phyloP scores from a whole-genome alignment of 2,797 vertebrate species.

The Syngnathus acus region DNA sequence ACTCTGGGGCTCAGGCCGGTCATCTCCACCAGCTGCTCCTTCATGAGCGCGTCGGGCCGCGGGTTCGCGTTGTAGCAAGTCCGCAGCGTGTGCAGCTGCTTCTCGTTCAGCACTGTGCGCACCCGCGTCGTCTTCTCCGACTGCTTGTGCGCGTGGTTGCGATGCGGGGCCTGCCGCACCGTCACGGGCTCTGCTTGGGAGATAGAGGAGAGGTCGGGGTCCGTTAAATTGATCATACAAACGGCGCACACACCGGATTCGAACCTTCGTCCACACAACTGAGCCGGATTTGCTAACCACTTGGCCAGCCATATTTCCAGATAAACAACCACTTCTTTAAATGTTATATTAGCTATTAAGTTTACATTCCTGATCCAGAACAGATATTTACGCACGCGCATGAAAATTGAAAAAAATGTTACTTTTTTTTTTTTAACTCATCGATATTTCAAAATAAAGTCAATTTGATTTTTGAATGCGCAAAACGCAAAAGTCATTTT shows the following conservation, averaged over 20 bases:
- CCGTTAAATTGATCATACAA: neutral
- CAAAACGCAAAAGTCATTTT: no score
- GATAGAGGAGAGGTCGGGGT: neutral
- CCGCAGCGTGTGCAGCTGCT: conserved; percentile 88
- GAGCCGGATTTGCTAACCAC: no score
- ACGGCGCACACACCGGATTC: no score
- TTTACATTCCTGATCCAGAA: neutral
- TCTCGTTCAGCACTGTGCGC: conserved; percentile 90
- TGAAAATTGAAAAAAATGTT: neutral
- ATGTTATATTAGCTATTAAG: neutral
- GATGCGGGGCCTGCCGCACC: conserved; percentile 76
- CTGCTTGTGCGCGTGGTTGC: conserved; percentile 82
- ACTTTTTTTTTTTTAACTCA: no score
- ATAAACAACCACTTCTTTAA: no score
- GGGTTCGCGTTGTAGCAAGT: conserved; percentile 95
- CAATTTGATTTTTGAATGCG: no score
- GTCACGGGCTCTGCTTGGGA: conserved; percentile 66
- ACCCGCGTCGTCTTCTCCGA: conserved; percentile 89
- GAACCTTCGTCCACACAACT: neutral
- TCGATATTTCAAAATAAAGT: no score
- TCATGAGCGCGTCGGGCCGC: conserved; percentile 90
- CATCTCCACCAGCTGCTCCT: conserved; percentile 97
- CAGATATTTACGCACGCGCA: neutral
- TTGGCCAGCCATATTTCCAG: fast-evolving
- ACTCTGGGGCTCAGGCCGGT: conserved; percentile 89